Evolutionary conservation across 2,797 vertebrate genomes (phyloP).

Genomic region (Onychomys leucogaster): DNA sequence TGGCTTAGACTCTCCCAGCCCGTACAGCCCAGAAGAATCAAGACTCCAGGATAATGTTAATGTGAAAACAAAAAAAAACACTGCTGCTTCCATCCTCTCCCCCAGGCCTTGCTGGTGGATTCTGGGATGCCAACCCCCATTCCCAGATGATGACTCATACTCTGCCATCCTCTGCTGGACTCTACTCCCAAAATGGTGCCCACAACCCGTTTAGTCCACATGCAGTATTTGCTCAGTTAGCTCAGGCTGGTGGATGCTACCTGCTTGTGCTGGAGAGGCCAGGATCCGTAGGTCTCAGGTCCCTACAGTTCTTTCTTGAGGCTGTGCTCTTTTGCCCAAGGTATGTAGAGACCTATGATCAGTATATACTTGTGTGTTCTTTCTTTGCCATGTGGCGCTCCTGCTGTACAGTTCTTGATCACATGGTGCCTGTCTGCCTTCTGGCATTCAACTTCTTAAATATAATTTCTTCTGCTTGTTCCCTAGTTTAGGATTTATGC

Average conservation of each 20-base stretch:
- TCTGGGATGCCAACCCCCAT: background rate
- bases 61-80: background rate
- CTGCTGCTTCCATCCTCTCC: too few relatives aligned
- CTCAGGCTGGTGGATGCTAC: background rate
- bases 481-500: background rate
- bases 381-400: background rate
- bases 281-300: background rate
- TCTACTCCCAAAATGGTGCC: background rate
- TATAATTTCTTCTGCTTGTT: background rate
- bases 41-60: background rate
- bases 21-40: background rate
- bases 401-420: too few relatives aligned
- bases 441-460: background rate
- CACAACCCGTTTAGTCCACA: background rate
- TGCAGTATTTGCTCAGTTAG: background rate
- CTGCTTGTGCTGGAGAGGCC: background rate
- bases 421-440: background rate
- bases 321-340: background rate
- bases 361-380: rapidly evolving
- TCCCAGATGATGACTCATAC: background rate
- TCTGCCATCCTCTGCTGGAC: background rate
- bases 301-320: background rate
- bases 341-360: background rate
- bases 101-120: background rate
- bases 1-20: background rate